These are phyloP conservation scores for Anarrhichthys ocellatus DNA, from an alignment of 2,113 vertebrate species.

Conservation along the genomic window DNA sequence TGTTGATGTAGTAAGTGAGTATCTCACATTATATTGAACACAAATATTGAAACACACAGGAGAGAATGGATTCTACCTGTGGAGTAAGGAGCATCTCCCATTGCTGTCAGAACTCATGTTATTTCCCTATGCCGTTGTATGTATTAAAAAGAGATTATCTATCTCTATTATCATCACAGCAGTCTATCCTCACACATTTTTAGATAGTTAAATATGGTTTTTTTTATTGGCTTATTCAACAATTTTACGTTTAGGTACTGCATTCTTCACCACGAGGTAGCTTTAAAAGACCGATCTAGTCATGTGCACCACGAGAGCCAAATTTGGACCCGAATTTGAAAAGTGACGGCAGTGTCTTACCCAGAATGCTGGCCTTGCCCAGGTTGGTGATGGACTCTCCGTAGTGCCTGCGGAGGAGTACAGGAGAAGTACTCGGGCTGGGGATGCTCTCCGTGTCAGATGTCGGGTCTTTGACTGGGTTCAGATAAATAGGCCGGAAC, in stretches of 20 bases:
- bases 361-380: constrained; percentile 97
- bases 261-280: neutral
- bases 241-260: neutral
- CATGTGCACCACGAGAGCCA: neutral
- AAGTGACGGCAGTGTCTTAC: constrained; percentile 74
- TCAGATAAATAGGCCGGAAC: constrained; percentile 91
- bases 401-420: constrained; percentile 90
- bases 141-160: neutral
- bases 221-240: neutral
- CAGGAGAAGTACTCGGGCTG: constrained; percentile 94
- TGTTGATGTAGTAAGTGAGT: constrained; percentile 6
- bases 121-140: neutral
- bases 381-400: constrained; percentile 97
- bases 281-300: neutral
- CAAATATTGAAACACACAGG: neutral
- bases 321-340: neutral
- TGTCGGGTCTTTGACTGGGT: constrained; percentile 88
- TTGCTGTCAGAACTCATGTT: neutral
- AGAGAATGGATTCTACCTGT: constrained; percentile 6
- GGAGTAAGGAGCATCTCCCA: neutral
- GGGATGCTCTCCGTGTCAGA: constrained; percentile 89
- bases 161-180: neutral
- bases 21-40: neutral
- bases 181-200: neutral
- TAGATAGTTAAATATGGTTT: neutral